Conservation (phyloP, 2,797 vertebrate species). For the Echeneis naucrates region DNA sequence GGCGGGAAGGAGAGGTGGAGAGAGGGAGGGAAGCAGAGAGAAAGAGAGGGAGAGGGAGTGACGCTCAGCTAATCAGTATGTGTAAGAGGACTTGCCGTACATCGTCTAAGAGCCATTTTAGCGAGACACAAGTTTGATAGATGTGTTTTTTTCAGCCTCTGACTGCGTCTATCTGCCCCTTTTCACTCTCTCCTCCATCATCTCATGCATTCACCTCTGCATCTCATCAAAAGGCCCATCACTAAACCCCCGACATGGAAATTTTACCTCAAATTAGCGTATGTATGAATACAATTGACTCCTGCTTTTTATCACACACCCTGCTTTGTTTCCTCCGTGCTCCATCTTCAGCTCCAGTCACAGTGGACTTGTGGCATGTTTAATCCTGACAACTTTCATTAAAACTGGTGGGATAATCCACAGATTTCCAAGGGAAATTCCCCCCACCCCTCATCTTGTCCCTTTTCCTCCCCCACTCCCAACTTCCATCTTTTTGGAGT, state of each 20-base stretch:
- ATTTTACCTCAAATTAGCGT: conserved; percentile 49
- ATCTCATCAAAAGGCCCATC: conserved; percentile 42
- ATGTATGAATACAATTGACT: conserved; percentile 49
- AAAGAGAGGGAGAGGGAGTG: conserved; percentile 16
- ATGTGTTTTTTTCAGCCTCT: conserved; percentile 18
- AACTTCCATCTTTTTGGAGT: conserved; percentile 42
- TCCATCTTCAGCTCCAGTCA: conserved; percentile 29
- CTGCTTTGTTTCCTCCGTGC: not conserved
- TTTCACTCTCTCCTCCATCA: conserved; percentile 39
- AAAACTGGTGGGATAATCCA: conserved; percentile 75
- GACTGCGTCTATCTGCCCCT: conserved; percentile 13
- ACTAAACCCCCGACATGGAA: conserved; percentile 40
- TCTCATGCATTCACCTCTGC: conserved; percentile 5
- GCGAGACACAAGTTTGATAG: conserved; percentile 18
- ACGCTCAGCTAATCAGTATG: conserved; percentile 56
- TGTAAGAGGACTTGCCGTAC: conserved; percentile 37
- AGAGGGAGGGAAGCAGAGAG: not conserved
- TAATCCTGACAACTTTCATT: conserved; percentile 79
- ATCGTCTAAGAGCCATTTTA: conserved; percentile 40
- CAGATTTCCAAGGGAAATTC: conserved; percentile 76
- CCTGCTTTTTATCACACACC: conserved; percentile 39
- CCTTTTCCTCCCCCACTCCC: conserved; percentile 42
- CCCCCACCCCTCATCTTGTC: conserved; percentile 12
- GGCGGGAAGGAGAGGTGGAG: conserved; percentile 24
- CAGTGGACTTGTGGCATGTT: conserved; percentile 47